Evolutionary conservation across 2,888 invertebrate genomes (phyloP).

Genomic region (Camptogramma bilineatum): DNA sequence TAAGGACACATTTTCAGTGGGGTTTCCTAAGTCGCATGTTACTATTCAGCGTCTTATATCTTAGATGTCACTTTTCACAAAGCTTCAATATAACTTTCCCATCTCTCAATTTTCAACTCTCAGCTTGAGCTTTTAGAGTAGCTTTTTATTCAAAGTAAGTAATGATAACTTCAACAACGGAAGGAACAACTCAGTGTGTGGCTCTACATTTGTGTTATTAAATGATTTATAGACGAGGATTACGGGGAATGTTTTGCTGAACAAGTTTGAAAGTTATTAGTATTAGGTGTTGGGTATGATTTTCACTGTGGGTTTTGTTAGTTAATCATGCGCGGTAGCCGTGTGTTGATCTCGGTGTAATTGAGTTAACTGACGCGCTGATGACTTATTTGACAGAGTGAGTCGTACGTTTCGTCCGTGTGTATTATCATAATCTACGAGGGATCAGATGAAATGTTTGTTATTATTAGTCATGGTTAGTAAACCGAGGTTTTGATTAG

Average conservation of each 20-base stretch:
- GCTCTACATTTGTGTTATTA: constrained; percentile 84
- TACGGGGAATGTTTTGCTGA: constrained; percentile 60
- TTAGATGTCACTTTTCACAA: constrained; percentile 58
- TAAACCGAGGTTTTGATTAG: constrained; percentile 51
- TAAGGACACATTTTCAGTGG: constrained; percentile 54
- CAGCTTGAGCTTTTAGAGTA: constrained; percentile 42
- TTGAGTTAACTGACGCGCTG: constrained; percentile 84
- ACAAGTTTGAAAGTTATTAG: constrained; percentile 65
- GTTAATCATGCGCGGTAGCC: constrained; percentile 82
- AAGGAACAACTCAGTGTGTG: constrained; percentile 83
- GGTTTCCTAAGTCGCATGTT: constrained; percentile 53
- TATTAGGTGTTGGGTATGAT: constrained; percentile 57
- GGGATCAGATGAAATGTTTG: constrained; percentile 62
- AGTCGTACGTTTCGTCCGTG: constrained; percentile 73
- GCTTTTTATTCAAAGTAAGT: constrained; percentile 44
- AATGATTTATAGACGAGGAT: constrained; percentile 84
- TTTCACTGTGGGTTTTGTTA: constrained; percentile 49
- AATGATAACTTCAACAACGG: constrained; percentile 70
- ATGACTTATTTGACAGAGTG: constrained; percentile 84
- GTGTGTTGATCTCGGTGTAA: constrained; percentile 83
- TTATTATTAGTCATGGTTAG: constrained; percentile 50
- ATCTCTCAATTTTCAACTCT: constrained; percentile 45
- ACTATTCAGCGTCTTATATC: constrained; percentile 57
- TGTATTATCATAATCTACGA: constrained; percentile 66
- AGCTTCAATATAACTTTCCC: constrained; percentile 47